Evolutionary conservation across 2,113 vertebrate species (phyloP), one percentile per base, ranked within the genome.

Genomic region (Tenrec ecaudatus): DNA sequence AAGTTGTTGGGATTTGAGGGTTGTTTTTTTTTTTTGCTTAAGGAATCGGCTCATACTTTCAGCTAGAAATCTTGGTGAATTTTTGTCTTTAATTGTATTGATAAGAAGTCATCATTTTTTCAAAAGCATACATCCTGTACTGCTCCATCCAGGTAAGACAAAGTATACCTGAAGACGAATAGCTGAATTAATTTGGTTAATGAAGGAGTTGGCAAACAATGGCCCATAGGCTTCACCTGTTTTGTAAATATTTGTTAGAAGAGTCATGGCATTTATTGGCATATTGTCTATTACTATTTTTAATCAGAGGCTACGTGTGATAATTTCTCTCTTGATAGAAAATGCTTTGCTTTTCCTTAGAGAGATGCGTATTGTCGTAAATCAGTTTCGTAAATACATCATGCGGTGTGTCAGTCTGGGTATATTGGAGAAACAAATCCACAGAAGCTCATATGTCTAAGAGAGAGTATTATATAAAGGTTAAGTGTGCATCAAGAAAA

Each of bases 21-120:
- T 95, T 86, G 92, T 31, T 62, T 93, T 83, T 94, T 95, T 86
- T 93, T 31, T 62, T 93, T 83, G 53, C 58, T 3, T 93, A 76
- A 84, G 60, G 17, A 92, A 64, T 86, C 77, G 27, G 0, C 6
- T 89, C 25, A 57, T 60, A 2, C 68, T 92, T 94, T 85, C 31
- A 33, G 47, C 2, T 36, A 71, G 79, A 6, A 20, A 2, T 3
- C 82, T 75, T 6, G 82, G 78, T 15, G 64, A 91, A 64, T 76
- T 58, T 85, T 64, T 25, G 2, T 68, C 23, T 84, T 94, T 83
- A 81, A 33, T 58, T 96, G 85, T 66, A 47, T 23, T 66, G 29
- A 14, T 79, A 87, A 89, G 31, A 86, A 79, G 33, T 66, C n/a
- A 82, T 11, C 22, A 25, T 82, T 95, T 88, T 53, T 53, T 82